phyloP scores from a whole-genome alignment of 2,888 invertebrate species.

The Rhopalosiphum nymphaeae region DNA sequence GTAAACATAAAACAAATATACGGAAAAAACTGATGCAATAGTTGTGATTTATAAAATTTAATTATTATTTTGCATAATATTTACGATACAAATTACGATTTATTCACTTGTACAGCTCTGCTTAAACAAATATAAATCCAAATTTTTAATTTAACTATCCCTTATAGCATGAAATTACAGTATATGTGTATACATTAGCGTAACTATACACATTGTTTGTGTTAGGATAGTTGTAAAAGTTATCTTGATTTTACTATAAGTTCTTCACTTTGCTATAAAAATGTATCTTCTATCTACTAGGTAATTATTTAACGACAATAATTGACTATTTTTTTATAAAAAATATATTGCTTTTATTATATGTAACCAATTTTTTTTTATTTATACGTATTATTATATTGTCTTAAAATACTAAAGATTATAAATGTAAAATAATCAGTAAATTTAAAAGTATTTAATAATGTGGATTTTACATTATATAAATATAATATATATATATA shows the following conservation, averaged over 20 bases:
- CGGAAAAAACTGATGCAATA: background rate
- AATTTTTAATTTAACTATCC: background rate
- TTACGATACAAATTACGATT: background rate
- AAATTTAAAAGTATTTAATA: too few species aligned
- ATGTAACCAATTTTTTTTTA: background rate
- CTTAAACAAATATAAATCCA: background rate
- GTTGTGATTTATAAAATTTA: background rate
- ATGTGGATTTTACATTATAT: too few species aligned
- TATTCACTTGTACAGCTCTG: background rate
- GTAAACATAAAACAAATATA: background rate
- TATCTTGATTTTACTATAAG: background rate
- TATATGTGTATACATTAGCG: background rate
- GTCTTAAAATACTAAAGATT: too few species aligned
- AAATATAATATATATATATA: too few species aligned
- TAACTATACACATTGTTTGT: background rate
- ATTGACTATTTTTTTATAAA: background rate
- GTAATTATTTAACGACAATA: background rate
- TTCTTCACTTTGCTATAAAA: background rate
- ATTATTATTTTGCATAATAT: background rate
- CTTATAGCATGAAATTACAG: background rate
- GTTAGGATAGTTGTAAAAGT: background rate
- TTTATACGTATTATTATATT: background rate
- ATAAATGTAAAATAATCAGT: too few species aligned
- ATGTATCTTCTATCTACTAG: background rate
- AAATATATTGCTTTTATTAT: background rate